Conservation (phyloP, 2,888 invertebrate species). For the Euspilapteryx auroguttella region DNA sequence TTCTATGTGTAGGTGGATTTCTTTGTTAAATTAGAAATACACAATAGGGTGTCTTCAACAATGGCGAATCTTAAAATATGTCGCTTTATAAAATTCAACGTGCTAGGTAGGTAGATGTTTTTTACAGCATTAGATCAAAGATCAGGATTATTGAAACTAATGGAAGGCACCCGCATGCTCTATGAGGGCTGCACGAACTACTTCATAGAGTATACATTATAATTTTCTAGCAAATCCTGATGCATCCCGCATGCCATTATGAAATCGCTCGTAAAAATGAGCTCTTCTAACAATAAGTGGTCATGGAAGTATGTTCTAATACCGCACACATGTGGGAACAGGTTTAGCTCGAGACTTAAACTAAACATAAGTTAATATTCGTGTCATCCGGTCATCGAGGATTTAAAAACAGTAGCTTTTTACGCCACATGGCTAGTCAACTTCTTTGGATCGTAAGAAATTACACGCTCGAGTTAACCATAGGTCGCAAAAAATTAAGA, state of each 20-base stretch:
- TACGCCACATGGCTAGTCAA: slow-evolving; percentile 23
- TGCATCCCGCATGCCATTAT: slow-evolving; percentile 43
- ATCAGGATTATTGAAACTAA: slow-evolving; percentile 16
- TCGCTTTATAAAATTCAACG: slow-evolving; percentile 21
- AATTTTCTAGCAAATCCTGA: too few species aligned
- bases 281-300: slow-evolving; percentile 35
- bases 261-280: slow-evolving; percentile 45
- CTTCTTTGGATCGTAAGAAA: slow-evolving; percentile 17
- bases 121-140: slow-evolving; percentile 14
- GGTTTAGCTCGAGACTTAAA: slow-evolving; percentile 14
- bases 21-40: slow-evolving; percentile 38
- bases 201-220: too few species aligned
- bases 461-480: too few species aligned
- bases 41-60: slow-evolving; percentile 39
- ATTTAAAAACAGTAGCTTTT: slow-evolving; percentile 11
- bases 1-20: slow-evolving; percentile 22
- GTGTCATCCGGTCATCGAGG: slow-evolving; percentile 29
- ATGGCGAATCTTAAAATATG: slow-evolving; percentile 40
- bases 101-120: slow-evolving; percentile 23
- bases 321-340: slow-evolving; percentile 28
- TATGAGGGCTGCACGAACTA: too few species aligned
- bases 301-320: slow-evolving; percentile 20
- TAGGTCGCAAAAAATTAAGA: slow-evolving; percentile 56
- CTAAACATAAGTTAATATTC: slow-evolving; percentile 12
- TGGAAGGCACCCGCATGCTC: slow-evolving; percentile 36